These are phyloP conservation scores for Gracilinanus agilis DNA, from an alignment of 2,113 vertebrate species.

Conservation along the genomic window DNA sequence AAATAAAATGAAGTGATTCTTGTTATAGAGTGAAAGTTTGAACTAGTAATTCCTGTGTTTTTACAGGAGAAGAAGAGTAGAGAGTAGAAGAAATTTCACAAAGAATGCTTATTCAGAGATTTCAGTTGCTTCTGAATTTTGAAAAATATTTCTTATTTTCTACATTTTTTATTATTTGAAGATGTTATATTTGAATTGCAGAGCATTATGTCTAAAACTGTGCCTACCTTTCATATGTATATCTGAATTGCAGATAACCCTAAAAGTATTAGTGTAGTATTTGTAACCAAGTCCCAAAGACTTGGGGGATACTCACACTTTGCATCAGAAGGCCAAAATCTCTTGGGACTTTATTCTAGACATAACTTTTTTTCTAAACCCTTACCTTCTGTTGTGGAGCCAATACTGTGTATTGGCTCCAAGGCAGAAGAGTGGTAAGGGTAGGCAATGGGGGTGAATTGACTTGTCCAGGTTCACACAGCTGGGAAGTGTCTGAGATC, in stretches of 20 bases:
- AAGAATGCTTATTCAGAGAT: constrained; percentile 61
- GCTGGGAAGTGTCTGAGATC: too few relatives aligned
- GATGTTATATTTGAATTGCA: neutral
- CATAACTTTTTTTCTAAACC: neutral
- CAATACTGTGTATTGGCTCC: too few relatives aligned
- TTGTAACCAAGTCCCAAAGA: neutral
- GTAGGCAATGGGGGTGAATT: too few relatives aligned
- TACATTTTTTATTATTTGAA: neutral
- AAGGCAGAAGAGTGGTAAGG: too few relatives aligned
- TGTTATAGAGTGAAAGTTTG: constrained; percentile 64
- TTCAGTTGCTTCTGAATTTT: constrained; percentile 52
- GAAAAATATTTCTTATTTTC: constrained; percentile 18
- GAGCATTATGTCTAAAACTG: constrained; percentile 2
- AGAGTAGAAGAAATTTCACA: constrained; percentile 60
- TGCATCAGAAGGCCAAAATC: neutral
- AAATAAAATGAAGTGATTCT: neutral
- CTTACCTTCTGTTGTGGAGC: too few relatives aligned
- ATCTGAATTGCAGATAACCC: neutral
- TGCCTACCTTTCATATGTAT: constrained; percentile 7
- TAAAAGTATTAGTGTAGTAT: neutral
- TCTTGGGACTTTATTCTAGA: neutral
- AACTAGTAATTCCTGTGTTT: constrained; percentile 63
- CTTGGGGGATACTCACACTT: neutral
- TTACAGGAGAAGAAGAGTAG: constrained; percentile 43
- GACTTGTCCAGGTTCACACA: too few relatives aligned